Evolutionary conservation across 2,113 vertebrate species (phyloP).

Genomic region (Odocoileus hemionus): DNA sequence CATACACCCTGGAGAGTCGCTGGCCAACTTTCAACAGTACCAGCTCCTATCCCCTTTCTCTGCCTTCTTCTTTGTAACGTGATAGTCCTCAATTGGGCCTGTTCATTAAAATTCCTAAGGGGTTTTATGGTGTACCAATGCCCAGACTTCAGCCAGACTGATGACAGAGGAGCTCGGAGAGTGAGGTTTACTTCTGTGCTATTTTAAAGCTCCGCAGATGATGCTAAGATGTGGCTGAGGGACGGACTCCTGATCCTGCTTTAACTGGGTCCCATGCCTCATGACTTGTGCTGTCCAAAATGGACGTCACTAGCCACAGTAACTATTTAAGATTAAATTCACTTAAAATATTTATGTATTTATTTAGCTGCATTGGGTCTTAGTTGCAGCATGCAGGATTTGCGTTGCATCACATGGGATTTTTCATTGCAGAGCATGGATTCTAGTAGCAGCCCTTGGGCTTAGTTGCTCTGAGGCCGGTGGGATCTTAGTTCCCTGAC

Average conservation of each 20-base stretch:
- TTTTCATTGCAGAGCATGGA: not conserved
- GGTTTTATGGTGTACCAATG: not conserved
- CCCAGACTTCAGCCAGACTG: not conserved
- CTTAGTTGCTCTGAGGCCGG: not conserved
- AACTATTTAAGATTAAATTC: not conserved
- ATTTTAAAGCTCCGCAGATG: not conserved
- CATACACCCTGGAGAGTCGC: not conserved
- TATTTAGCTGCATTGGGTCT: not conserved
- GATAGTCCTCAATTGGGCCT: not conserved
- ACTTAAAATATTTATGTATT: not conserved
- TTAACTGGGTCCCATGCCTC: not conserved
- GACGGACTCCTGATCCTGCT: not conserved
- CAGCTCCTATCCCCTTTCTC: not conserved
- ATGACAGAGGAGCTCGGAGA: not conserved
- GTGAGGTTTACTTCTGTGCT: not conserved
- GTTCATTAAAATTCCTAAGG: not conserved
- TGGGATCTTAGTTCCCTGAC: not conserved
- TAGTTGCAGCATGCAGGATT: not conserved
- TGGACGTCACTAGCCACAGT: rapidly evolving
- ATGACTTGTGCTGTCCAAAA: not conserved
- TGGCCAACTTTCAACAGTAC: not conserved
- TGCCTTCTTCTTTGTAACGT: not conserved
- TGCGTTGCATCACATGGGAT: not conserved
- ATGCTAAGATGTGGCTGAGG: not conserved
- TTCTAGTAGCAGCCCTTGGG: not conserved